Percentiles rank a stretch among this genome's conserved stretches.
Evolutionary conservation across 2,888 invertebrate genomes (phyloP).

Genomic region (Rambutsinella grinnellia): DNA sequence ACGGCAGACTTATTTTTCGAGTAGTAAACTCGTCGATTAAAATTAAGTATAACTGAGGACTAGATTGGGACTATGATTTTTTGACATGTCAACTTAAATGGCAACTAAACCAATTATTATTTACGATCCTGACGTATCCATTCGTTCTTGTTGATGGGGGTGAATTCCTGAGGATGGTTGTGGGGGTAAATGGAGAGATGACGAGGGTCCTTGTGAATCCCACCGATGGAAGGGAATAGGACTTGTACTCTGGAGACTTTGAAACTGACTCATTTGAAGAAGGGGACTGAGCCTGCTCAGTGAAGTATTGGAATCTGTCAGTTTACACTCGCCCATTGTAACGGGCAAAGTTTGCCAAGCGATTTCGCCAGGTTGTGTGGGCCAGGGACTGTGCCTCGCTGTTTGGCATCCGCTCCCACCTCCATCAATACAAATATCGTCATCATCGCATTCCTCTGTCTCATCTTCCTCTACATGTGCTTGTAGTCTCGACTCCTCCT

Average conservation of each 20-base stretch:
- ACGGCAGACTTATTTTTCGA: too few relatives aligned
- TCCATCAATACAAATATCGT: constrained; percentile 49
- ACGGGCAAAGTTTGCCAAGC: constrained; percentile 64
- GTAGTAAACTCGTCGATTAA: too few relatives aligned
- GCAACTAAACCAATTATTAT: not conserved
- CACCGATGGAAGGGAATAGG: constrained; percentile 44
- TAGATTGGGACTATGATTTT: constrained; percentile 19
- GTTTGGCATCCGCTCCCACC: constrained; percentile 45
- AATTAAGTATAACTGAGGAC: constrained; percentile 9
- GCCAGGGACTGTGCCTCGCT: constrained; percentile 58
- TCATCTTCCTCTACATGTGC: constrained; percentile 52
- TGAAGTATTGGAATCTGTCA: constrained; percentile 64
- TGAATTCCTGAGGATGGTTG: constrained; percentile 24
- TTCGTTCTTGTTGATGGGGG: constrained; percentile 57
- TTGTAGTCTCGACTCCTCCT: constrained; percentile 56
- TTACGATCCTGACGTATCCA: constrained; percentile 62
- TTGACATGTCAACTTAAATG: not conserved
- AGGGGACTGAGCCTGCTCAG: constrained; percentile 64
- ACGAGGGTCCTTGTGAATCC: constrained; percentile 37
- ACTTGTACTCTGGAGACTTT: constrained; percentile 36
- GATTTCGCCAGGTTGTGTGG: constrained; percentile 50
- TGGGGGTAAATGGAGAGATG: constrained; percentile 51
- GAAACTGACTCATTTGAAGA: constrained; percentile 53
- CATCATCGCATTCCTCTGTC: constrained; percentile 53
- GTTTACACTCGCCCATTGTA: constrained; percentile 65